These are phyloP conservation scores for Fregata magnificens DNA, from an alignment of 2,113 vertebrate genomes.

Conservation along the genomic window DNA sequence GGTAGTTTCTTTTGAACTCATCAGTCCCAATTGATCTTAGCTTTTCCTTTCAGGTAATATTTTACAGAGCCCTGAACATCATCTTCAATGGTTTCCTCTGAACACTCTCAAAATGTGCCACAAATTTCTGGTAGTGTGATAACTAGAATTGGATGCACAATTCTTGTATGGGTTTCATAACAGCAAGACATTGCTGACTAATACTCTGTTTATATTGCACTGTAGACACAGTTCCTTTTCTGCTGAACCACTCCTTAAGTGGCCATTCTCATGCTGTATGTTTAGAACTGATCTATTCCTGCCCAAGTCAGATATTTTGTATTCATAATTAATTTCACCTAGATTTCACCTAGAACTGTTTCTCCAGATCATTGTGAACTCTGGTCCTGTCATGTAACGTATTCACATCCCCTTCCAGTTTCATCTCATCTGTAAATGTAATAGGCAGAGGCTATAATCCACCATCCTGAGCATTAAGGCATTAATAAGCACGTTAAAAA, in stretches of 20 bases:
- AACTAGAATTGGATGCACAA: not conserved
- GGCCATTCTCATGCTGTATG: not conserved
- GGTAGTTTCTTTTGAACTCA: not conserved
- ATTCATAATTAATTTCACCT: not conserved
- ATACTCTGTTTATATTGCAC: not conserved
- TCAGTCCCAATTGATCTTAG: not conserved
- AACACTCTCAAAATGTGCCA: not conserved
- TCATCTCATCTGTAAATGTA: not conserved
- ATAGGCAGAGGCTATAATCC: not conserved
- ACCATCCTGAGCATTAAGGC: not conserved
- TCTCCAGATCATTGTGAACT: not conserved
- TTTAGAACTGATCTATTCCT: not conserved
- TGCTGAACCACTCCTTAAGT: not conserved
- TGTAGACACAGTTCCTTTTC: not conserved
- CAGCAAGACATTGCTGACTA: not conserved
- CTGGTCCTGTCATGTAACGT: not conserved
- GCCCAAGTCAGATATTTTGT: not conserved
- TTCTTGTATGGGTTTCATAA: not conserved
- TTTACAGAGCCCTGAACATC: not conserved
- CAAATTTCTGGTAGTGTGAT: not conserved
- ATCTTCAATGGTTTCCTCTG: not conserved
- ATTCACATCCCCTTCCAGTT: not conserved
- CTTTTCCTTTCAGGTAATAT: not conserved
- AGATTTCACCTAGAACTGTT: not conserved
- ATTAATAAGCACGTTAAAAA: not conserved